Evolutionary conservation across 2,888 invertebrate genomes (phyloP), one percentile per base, ranked within the genome.

Genomic region (Lycia hirtaria): DNA sequence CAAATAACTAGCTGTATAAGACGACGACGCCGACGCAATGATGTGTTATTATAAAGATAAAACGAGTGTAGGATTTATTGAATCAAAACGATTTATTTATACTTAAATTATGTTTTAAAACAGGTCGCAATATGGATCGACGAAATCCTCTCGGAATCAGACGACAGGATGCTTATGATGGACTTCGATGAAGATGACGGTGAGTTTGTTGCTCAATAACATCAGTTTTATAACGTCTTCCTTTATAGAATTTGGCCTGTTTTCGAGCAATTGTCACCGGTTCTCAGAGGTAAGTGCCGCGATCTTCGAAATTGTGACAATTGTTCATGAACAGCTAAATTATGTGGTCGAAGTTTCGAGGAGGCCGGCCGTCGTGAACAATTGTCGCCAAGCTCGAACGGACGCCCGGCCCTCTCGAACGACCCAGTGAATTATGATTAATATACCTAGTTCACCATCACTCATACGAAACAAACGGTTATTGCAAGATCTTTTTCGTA

Each of bases 151-250:
- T 68, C 76, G 15, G 92, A 92, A 61, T 87, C 90, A 1, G 88
- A 91, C 24, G 91, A 90, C 44, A 78, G 86, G n/a, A 89, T 91
- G 89, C 72, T 91, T 19, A 88, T 91, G 88, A 91, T 91, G 90
- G 92, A 92, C 72, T 84, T 82, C 54, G 92, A 92, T 50, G 92
- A 91, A 74, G 90, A 92, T 51, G 84, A 88, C 7, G 92, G 92
- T 92, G 71, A 80, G 78, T 58, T 35, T 14, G 5, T 22, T 37
- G 17, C 33, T 45, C 19, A 3, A 33, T 20, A 17, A 12, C 19
- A 14, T 14, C 22, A 12, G 22, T 32, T 55, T 12, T 28, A 14
- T 4, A 24, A n/a, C 1, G 4, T 2, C 17, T 10, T 28, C n/a
- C 7, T 22, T 22, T 22, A 22, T 20, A 26, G 26, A 41, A 41